Evolutionary conservation across 2,797 vertebrate genomes (phyloP).

Genomic region (Ctenochaetus hawaiiensis): DNA sequence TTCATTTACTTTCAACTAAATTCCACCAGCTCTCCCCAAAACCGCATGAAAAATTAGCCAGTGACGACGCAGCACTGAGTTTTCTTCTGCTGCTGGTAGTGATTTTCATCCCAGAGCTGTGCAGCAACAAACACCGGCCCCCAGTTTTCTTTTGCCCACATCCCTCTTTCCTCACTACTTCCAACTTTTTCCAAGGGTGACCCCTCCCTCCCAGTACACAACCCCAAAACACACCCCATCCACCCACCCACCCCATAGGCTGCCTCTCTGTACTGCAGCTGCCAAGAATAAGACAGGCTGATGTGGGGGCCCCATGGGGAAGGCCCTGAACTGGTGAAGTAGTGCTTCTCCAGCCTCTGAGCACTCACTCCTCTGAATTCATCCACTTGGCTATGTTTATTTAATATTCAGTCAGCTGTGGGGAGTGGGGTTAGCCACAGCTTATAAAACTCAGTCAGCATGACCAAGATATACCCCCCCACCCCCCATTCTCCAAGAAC

Average conservation of each 20-base stretch:
- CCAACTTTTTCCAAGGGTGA: slow-evolving; percentile 54
- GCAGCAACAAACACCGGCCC: slow-evolving; percentile 66
- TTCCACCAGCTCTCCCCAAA: slow-evolving; percentile 35
- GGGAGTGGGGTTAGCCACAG: slow-evolving; percentile 89
- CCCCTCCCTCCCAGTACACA: slow-evolving; percentile 37
- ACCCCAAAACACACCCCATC: slow-evolving; percentile 49
- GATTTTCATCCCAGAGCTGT: slow-evolving; percentile 69
- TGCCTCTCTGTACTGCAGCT: slow-evolving; percentile 76
- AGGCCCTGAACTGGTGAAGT: slow-evolving; percentile 57
- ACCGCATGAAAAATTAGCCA: slow-evolving; percentile 57
- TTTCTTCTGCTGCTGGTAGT: slow-evolving; percentile 47
- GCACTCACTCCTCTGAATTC: slow-evolving; percentile 78
- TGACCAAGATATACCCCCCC: slow-evolving; percentile 84
- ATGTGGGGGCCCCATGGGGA: slow-evolving; percentile 80
- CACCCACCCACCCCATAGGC: slow-evolving; percentile 51
- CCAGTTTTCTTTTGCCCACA: slow-evolving; percentile 57
- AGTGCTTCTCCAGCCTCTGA: slow-evolving; percentile 72
- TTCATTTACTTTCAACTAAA: slow-evolving; percentile 28
- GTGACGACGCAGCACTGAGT: slow-evolving; percentile 28
- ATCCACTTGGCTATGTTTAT: slow-evolving; percentile 88
- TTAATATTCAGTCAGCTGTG: slow-evolving; percentile 91
- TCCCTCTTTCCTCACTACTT: slow-evolving; percentile 41
- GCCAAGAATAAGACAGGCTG: slow-evolving; percentile 86
- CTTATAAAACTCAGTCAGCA: slow-evolving; percentile 88
- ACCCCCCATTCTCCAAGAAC: slow-evolving; percentile 21